Percentiles rank a stretch among this genome's conserved stretches.
These are phyloP conservation scores for Phrynosoma blainvillii DNA, from an alignment of 2,113 vertebrate genomes.

Conservation along the genomic window DNA sequence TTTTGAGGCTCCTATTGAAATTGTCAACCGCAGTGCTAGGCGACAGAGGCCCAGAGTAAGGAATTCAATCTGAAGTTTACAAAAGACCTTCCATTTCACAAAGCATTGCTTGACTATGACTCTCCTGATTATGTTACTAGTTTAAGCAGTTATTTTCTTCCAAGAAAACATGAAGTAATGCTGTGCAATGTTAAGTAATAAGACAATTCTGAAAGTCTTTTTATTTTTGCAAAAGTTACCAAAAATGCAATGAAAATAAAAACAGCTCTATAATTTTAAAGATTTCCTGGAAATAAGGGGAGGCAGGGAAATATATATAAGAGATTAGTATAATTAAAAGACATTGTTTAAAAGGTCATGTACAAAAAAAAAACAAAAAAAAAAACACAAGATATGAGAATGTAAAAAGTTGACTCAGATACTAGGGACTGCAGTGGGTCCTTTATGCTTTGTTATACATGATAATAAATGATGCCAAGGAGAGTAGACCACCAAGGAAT, in stretches of 20 bases:
- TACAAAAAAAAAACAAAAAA: slow-evolving; percentile 38
- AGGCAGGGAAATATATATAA: rapidly evolving
- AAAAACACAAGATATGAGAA: not conserved
- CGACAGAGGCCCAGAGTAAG: not conserved
- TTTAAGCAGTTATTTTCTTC: slow-evolving; percentile 10
- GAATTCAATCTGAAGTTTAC: slow-evolving; percentile 19
- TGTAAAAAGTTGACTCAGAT: not conserved
- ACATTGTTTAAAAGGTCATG: slow-evolving; percentile 27
- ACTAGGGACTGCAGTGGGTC: not conserved
- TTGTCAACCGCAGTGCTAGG: not conserved
- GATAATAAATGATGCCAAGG: slow-evolving; percentile 19
- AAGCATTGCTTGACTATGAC: not conserved
- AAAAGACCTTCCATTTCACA: slow-evolving; percentile 21
- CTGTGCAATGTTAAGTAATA: not conserved
- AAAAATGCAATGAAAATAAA: not conserved
- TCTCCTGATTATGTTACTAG: not conserved
- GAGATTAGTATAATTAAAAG: not conserved
- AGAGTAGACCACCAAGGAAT: slow-evolving; percentile 16
- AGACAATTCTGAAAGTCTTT: not conserved
- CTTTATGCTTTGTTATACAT: slow-evolving; percentile 18
- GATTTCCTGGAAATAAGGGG: rapidly evolving
- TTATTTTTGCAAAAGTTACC: not conserved
- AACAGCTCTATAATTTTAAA: not conserved
- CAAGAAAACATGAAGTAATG: rapidly evolving
- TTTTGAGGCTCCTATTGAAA: slow-evolving; percentile 20